These are phyloP conservation scores for Sarcophaga carnaria DNA, from an alignment of 2,888 invertebrate species.

Conservation along the genomic window DNA sequence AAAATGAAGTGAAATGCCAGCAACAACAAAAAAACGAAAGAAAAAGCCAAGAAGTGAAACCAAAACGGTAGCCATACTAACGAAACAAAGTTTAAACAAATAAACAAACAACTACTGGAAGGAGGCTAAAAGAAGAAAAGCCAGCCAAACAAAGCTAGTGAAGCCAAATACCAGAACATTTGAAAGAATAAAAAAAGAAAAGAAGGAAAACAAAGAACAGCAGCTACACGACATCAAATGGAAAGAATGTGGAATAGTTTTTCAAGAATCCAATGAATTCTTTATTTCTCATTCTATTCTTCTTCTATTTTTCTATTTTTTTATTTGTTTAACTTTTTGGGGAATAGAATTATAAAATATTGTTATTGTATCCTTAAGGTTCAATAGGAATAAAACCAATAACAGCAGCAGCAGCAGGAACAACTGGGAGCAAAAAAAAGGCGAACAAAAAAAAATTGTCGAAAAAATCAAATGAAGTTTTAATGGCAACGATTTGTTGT, in stretches of 20 bases:
- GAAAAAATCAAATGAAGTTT: constrained; percentile 67
- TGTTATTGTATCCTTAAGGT: constrained; percentile 64
- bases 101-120: constrained; percentile 54
- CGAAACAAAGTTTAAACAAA: constrained; percentile 63
- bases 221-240: constrained; percentile 60
- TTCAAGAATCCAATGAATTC: constrained; percentile 49
- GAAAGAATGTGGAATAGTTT: constrained; percentile 44
- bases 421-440: not conserved
- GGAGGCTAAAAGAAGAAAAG: constrained; percentile 38
- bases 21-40: not conserved
- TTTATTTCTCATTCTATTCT: not conserved
- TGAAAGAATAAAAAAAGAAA: constrained; percentile 5
- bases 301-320: not conserved
- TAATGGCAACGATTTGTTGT: constrained; percentile 69
- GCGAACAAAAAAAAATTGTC: constrained; percentile 9
- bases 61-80: constrained; percentile 65
- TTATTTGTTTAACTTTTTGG: constrained; percentile 38
- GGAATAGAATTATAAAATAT: constrained; percentile 68
- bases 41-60: not conserved
- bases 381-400: constrained; percentile 29
- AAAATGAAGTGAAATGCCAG: constrained; percentile 18
- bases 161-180: constrained; percentile 19
- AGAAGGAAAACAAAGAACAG: constrained; percentile 4
- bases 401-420: not conserved
- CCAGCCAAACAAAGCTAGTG: constrained; percentile 49